Evolutionary conservation across 2,888 invertebrate genomes (phyloP), one percentile per base, ranked within the genome.

Genomic region (Drosophila paramelanica): DNA sequence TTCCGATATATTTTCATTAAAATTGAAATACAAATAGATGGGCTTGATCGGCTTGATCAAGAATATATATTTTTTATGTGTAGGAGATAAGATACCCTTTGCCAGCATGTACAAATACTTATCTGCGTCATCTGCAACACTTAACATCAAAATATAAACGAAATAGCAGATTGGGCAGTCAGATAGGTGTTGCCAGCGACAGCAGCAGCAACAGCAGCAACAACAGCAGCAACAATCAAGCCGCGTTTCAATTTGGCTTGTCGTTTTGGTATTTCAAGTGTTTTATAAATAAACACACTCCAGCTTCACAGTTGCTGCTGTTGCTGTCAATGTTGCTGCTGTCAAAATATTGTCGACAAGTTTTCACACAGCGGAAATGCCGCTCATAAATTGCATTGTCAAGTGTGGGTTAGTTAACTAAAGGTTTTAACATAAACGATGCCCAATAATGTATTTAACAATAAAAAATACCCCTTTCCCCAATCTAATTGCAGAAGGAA

Each of bases 281-380:
- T 82, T 90, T 90, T 88, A 83, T 86, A 90, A 90, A 90, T 86
- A 90, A 89, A 89, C 77, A 88, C 77, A 79, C 66, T 64, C 60
- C 59, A 72, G 60, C 56, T 61, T 58, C 73, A 66, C 43, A 56
- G 45, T 38, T 57, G 60, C 47, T 74, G 67, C 50, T 60, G 52
- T 36, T 62, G 58, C 17, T 64, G 58, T 23, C 60, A 55, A 25
- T 64, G 61, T 61, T 69, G 67, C 60, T 80, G 81, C 50, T 79
- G 77, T 74, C 74, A 75, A 74, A 73, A 67, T 62, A 59, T 74
- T 73, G 47, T 73, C 64, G 64, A 73, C 73, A 69, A 59, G 47
- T 75, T 75, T 64, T 59, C 41, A 45, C 60, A 61, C 47, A 66
- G 36, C 78, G 86, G 83, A 86, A 86, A 71, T 69, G 70, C 73